These are phyloP conservation scores for Acrobasis consociella DNA, from an alignment of 2,888 invertebrate species.

Conservation along the genomic window DNA sequence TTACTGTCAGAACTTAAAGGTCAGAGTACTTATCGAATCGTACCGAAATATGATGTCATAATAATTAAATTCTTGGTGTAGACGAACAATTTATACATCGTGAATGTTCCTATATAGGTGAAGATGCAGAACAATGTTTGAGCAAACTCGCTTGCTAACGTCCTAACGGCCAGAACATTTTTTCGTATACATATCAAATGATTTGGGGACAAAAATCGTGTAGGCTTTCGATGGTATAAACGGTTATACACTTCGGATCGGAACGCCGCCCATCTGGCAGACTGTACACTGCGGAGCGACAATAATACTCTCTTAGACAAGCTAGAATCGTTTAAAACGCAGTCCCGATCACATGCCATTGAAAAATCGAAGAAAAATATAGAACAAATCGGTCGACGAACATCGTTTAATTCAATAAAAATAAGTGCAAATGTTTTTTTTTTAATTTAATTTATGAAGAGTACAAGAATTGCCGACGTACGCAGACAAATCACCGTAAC, in stretches of 20 bases:
- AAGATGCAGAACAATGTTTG: conserved; percentile 58
- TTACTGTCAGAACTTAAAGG: background rate
- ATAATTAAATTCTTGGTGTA: conserved; percentile 19
- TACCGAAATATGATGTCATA: conserved; percentile 12
- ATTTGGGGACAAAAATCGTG: conserved; percentile 48
- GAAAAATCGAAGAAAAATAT: conserved; percentile 24
- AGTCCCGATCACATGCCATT: conserved; percentile 9
- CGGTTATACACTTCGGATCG: conserved; percentile 24
- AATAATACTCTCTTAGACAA: conserved; percentile 60
- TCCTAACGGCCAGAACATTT: conserved; percentile 43
- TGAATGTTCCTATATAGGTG: conserved; percentile 46
- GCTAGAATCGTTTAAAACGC: conserved; percentile 48
- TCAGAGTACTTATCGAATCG: conserved; percentile 8
- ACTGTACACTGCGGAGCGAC: conserved; percentile 50
- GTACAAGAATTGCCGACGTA: conserved; percentile 51
- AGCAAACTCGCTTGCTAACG: conserved; percentile 48
- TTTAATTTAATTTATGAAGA: conserved; percentile 46
- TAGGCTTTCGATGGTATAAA: conserved; percentile 38
- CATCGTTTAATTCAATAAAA: conserved; percentile 37
- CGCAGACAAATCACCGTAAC: conserved; percentile 55
- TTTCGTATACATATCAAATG: conserved; percentile 73
- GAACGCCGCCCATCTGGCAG: conserved; percentile 38
- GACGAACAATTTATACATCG: conserved; percentile 27
- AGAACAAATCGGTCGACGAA: conserved; percentile 45
- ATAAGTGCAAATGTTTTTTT: conserved; percentile 58